Conservation (phyloP, 1,140 invertebrate species). For the Euborellia annulipes region DNA sequence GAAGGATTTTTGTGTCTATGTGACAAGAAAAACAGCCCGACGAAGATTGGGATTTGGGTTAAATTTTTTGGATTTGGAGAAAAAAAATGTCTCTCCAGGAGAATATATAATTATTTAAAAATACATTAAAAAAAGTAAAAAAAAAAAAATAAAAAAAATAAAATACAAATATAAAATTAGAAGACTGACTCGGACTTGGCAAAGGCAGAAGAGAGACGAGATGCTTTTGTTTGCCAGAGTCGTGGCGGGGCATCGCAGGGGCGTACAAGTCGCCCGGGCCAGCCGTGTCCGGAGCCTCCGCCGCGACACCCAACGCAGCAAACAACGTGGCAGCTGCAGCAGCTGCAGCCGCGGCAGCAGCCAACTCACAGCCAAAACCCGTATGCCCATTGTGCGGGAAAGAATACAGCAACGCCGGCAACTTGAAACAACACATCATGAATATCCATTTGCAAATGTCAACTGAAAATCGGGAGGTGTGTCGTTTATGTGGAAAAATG, state of each 20-base stretch:
- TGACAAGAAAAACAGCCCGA: no score
- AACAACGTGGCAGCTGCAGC: slow-evolving; percentile 22
- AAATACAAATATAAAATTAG: slow-evolving; percentile 31
- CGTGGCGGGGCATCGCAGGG: no score
- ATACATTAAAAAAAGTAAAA: slow-evolving; percentile 8
- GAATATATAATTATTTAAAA: neutral
- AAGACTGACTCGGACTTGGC: slow-evolving; percentile 31
- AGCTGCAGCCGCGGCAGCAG: slow-evolving; percentile 17
- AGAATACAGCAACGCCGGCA: slow-evolving; percentile 46
- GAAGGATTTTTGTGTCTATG: no score
- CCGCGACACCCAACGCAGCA: slow-evolving; percentile 14
- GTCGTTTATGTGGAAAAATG: slow-evolving; percentile 43
- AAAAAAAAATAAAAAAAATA: slow-evolving; percentile 1
- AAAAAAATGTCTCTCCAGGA: no score
- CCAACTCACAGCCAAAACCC: slow-evolving; percentile 30
- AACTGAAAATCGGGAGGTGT: slow-evolving; percentile 42
- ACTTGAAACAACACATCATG: slow-evolving; percentile 55
- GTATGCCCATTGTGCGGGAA: slow-evolving; percentile 50
- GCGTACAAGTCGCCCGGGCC: slow-evolving; percentile 3
- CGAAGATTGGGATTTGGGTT: no score
- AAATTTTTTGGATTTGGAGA: no score
- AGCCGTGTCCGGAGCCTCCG: slow-evolving; percentile 11
- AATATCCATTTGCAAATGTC: slow-evolving; percentile 45
- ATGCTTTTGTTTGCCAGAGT: no score
- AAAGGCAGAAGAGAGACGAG: slow-evolving; percentile 28